Conservation (phyloP, 2,113 vertebrate species). For the Astur gentilis region DNA sequence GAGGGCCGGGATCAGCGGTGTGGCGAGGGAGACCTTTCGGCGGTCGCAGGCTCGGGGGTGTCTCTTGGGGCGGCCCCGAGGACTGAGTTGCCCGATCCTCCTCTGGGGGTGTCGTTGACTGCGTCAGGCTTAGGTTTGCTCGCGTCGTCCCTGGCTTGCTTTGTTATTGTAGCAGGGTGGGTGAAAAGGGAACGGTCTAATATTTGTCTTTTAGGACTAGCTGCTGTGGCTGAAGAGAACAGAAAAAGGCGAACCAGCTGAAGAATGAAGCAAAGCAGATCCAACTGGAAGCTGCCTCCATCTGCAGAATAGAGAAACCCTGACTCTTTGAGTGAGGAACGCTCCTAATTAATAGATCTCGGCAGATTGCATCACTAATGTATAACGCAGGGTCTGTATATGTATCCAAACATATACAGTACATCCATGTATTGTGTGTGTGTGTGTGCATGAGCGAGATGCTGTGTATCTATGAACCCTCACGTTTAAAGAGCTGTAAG, state of each 20-base stretch:
- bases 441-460: too few species aligned
- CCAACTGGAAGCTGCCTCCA: background rate
- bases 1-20: background rate
- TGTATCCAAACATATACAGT: background rate
- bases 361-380: accelerated
- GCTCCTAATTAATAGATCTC: background rate
- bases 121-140: background rate
- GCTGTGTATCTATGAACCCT: background rate
- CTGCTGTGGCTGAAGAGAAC: background rate
- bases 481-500: accelerated
- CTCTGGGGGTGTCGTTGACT: too few species aligned
- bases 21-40: background rate
- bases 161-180: background rate
- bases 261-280: too few species aligned
- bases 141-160: background rate
- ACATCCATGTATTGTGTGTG: accelerated
- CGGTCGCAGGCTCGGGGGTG: too few species aligned
- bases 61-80: background rate
- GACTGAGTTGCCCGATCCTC: too few species aligned
- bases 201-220: background rate
- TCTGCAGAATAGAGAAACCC: background rate
- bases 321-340: background rate
- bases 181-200: background rate
- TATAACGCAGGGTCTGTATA: accelerated
- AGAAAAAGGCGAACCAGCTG: background rate